These are phyloP conservation scores for Sogatella furcifera DNA, from an alignment of 1,140 invertebrate species.

Conservation along the genomic window DNA sequence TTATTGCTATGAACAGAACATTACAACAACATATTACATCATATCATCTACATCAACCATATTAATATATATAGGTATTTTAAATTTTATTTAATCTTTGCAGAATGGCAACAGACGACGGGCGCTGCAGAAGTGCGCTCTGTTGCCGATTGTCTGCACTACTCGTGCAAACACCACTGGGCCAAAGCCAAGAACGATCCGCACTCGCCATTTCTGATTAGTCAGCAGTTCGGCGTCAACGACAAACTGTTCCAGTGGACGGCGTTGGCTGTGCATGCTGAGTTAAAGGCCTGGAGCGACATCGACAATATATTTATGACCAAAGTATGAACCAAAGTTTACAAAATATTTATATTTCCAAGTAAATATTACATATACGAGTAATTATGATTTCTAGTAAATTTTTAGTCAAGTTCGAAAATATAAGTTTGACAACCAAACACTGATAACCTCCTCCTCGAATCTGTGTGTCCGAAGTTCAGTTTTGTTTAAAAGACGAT, in stretches of 20 bases:
- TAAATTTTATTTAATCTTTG: not conserved
- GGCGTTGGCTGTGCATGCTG: constrained; percentile 35
- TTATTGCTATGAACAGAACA: too few relatives aligned
- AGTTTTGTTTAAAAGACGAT: too few relatives aligned
- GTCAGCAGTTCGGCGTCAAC: constrained; percentile 35
- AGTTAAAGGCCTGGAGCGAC: constrained; percentile 40
- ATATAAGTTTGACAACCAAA: too few relatives aligned
- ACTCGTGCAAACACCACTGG: constrained; percentile 37
- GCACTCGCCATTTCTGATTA: constrained; percentile 32
- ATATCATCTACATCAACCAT: too few relatives aligned
- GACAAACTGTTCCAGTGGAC: constrained; percentile 43
- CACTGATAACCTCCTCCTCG: too few relatives aligned
- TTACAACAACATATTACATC: too few relatives aligned
- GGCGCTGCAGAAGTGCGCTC: constrained; percentile 30
- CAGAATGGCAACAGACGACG: constrained; percentile 36
- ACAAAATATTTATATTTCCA: too few relatives aligned
- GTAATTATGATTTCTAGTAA: too few relatives aligned
- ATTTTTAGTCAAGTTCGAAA: too few relatives aligned
- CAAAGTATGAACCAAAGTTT: constrained; percentile 42
- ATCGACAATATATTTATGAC: constrained; percentile 43
- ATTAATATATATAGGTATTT: too few relatives aligned
- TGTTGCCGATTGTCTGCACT: constrained; percentile 34
- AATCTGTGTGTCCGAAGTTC: too few relatives aligned
- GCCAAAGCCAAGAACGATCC: constrained; percentile 27
- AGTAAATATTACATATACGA: too few relatives aligned